A percentile compares a stretch with the other conserved stretches of the same genome.
phyloP scores from a whole-genome alignment of 1,140 invertebrate genomes.

The Cepaea nemoralis region DNA sequence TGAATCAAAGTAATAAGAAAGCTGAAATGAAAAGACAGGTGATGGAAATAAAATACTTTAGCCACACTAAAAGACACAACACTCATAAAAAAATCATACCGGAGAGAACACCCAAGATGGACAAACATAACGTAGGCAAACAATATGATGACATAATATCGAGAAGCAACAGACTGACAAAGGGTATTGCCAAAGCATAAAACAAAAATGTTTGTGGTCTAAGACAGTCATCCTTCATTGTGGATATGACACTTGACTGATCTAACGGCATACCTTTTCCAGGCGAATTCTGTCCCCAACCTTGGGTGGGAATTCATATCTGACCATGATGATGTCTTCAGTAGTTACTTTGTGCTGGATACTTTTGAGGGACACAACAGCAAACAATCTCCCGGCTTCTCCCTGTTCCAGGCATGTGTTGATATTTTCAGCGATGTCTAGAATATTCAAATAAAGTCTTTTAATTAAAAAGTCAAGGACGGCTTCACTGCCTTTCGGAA shows the following conservation, averaged over 20 bases:
- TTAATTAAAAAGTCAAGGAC: too few relatives aligned
- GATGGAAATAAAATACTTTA: too few relatives aligned
- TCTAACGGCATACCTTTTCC: slow-evolving; percentile 80
- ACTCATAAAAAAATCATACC: too few relatives aligned
- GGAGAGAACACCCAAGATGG: too few relatives aligned
- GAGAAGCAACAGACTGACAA: too few relatives aligned
- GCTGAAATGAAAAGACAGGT: too few relatives aligned
- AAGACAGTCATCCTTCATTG: too few relatives aligned
- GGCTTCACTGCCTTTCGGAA: too few relatives aligned
- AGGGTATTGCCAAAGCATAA: too few relatives aligned
- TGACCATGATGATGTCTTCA: slow-evolving; percentile 87
- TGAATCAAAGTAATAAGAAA: too few relatives aligned
- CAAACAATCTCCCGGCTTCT: slow-evolving; percentile 82
- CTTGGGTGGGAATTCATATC: slow-evolving; percentile 86
- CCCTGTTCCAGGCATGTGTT: slow-evolving; percentile 39
- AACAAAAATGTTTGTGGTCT: not conserved
- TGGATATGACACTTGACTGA: slow-evolving; percentile 15
- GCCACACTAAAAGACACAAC: too few relatives aligned
- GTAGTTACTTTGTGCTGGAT: slow-evolving; percentile 90
- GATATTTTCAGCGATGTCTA: slow-evolving; percentile 36
- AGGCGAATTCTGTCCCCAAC: slow-evolving; percentile 86
- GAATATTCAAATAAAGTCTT: not conserved
- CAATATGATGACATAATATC: too few relatives aligned
- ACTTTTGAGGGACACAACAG: slow-evolving; percentile 85
- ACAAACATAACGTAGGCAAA: not conserved